These are phyloP conservation scores for Meliscaeva auricollis DNA, from an alignment of 2,888 invertebrate species.

Conservation along the genomic window DNA sequence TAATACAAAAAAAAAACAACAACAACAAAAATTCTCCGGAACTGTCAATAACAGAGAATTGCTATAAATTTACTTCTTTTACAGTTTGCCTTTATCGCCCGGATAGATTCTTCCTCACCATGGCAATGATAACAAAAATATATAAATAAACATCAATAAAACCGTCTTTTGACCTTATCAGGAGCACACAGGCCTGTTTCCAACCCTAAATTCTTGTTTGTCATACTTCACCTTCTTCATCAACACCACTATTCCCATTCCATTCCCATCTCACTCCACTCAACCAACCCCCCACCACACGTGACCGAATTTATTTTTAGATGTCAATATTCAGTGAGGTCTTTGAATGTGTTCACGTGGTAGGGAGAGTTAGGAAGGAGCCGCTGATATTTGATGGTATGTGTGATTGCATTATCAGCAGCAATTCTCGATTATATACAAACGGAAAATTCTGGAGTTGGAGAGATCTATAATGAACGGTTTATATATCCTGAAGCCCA, in stretches of 20 bases:
- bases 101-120: conserved; percentile 11
- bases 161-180: conserved; percentile 57
- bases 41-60: conserved; percentile 20
- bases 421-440: conserved; percentile 44
- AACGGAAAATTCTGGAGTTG: conserved; percentile 12
- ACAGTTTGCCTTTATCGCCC: conserved; percentile 36
- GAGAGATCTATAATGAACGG: conserved; percentile 55
- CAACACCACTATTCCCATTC: background rate
- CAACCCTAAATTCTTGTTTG: background rate
- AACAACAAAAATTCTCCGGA: background rate
- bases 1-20: background rate
- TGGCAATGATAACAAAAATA: conserved; percentile 48
- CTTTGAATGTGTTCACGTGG: background rate
- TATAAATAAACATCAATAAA: conserved; percentile 61
- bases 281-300: background rate
- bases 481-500: conserved; percentile 44
- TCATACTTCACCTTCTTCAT: conserved; percentile 1
- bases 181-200: conserved; percentile 24
- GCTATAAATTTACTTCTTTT: conserved; percentile 16
- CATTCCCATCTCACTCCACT: too few relatives aligned
- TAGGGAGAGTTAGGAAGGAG: background rate
- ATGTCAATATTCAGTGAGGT: background rate
- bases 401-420: conserved; percentile 67
- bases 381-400: conserved; percentile 33
- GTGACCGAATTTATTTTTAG: background rate